Evolutionary conservation across 2,797 vertebrate genomes (phyloP), one percentile per base, ranked within the genome.

Genomic region (Sparus aurata): DNA sequence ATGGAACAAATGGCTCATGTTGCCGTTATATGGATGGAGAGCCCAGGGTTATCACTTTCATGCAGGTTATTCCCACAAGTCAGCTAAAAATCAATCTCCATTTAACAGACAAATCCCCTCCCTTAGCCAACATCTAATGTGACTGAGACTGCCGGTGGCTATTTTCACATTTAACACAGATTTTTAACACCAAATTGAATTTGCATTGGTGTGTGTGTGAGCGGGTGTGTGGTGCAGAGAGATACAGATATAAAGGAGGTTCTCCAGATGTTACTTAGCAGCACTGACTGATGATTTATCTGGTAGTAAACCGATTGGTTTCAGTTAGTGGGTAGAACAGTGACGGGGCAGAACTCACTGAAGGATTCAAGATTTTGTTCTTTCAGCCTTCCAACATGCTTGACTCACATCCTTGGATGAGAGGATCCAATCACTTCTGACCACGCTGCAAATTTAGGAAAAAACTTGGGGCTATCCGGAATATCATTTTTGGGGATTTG

Each of bases 41-140:
- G 84, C 75, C 58, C 55, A 41, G 68, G 84, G 79, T 87, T 86
- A 87, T 85, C 76, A 62, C 77, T 87, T 88, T 80, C 79, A 85
- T 69, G 77, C 60, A 79, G 80, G 73, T 80, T 85, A 84, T 80
- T 83, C 66, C 74, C 22, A 79, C 47, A 75, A 62, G 80, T 87
- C 88, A 85, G 79, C 80, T 61, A 79, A 86, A 87, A 93, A 88
- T 85, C 78, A 64, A 83, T 83, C 85, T 85, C 70, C 41, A 78
- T 83, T 87, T 83, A 75, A 83, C 75, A 74, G 87, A 86, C 76
- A 87, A 86, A 84, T 75, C 69, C 65, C 64, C 41, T 77, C 58
- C 38, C 69, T 16, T 27, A 79, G 59, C 49, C 25, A 55, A 64
- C 69, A 72, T 78, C 17, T 70, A 59, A 77, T 72, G 67, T 73